These are phyloP conservation scores for Halcyon leucocephala DNA, from an alignment of 2,797 vertebrate genomes.

Conservation along the genomic window DNA sequence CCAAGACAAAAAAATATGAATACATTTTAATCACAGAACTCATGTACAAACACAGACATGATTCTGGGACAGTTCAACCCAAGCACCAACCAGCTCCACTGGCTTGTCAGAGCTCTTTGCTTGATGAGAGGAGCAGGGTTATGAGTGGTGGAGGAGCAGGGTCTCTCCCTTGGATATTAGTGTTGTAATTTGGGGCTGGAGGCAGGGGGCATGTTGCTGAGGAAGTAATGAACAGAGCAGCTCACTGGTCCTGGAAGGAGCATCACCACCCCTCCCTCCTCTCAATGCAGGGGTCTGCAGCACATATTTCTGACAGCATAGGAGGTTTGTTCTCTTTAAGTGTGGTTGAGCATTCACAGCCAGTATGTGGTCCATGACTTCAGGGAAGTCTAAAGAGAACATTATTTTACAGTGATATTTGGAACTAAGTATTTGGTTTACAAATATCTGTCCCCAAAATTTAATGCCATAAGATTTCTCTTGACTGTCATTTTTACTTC, in stretches of 20 bases:
- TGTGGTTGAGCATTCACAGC: not conserved
- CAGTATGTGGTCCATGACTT: not conserved
- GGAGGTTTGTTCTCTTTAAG: not conserved
- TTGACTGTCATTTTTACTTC: not conserved
- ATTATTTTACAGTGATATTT: not conserved
- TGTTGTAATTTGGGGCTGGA: not conserved
- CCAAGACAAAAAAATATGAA: not conserved
- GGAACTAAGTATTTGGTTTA: not conserved
- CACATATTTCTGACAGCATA: accelerated
- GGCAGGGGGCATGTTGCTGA: accelerated
- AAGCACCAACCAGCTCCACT: not conserved
- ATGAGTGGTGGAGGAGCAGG: not conserved
- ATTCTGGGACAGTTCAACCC: not conserved
- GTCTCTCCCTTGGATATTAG: not conserved
- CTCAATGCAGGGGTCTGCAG: not conserved
- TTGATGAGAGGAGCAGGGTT: not conserved
- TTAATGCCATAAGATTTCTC: not conserved
- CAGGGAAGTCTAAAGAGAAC: not conserved
- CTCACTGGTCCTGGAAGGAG: accelerated
- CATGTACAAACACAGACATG: accelerated
- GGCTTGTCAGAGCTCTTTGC: not conserved
- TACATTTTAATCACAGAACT: not conserved
- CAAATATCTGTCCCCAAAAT: not conserved
- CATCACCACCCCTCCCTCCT: not conserved
- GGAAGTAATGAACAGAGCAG: accelerated